These are phyloP conservation scores for Procavia capensis DNA, from an alignment of 2,113 vertebrate species.

Conservation along the genomic window DNA sequence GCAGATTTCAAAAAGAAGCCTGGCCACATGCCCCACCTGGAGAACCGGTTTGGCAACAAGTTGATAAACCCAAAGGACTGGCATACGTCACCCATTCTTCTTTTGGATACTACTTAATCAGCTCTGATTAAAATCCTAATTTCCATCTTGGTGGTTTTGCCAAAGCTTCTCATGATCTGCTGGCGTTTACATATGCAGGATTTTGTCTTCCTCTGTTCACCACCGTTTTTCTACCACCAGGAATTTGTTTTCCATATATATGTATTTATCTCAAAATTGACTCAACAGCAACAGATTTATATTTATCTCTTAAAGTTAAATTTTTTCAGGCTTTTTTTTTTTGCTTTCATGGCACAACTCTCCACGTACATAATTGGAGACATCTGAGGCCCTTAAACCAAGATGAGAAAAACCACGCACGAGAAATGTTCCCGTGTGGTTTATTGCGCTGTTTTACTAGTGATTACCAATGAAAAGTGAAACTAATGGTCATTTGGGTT, in stretches of 20 bases:
- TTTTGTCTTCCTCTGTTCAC: background rate
- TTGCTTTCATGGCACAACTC: background rate
- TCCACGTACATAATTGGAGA: slow-evolving; percentile 59
- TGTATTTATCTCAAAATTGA: background rate
- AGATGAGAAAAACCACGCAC: slow-evolving; percentile 43
- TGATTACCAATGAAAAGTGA: slow-evolving; percentile 63
- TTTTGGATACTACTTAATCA: slow-evolving; percentile 48
- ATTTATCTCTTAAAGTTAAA: slow-evolving; percentile 36
- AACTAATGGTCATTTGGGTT: slow-evolving; percentile 75
- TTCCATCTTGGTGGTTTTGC: background rate
- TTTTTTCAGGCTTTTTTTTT: slow-evolving; percentile 28
- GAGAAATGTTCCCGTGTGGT: slow-evolving; percentile 60
- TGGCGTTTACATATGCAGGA: slow-evolving; percentile 50
- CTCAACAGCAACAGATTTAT: background rate
- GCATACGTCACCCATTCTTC: slow-evolving; percentile 31
- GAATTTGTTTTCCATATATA: background rate
- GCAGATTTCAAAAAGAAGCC: slow-evolving; percentile 23
- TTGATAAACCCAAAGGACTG: slow-evolving; percentile 59
- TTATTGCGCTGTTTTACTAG: slow-evolving; percentile 52
- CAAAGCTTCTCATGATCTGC: background rate
- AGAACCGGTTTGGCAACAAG: slow-evolving; percentile 78
- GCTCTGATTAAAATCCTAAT: slow-evolving; percentile 14
- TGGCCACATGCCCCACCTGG: slow-evolving; percentile 58
- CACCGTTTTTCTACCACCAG: background rate
- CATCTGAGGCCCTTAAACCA: slow-evolving; percentile 65